Percentiles rank a stretch among this genome's conserved stretches.
Evolutionary conservation across 2,113 vertebrate genomes (phyloP).

Genomic region (Phalacrocorax aristotelis): DNA sequence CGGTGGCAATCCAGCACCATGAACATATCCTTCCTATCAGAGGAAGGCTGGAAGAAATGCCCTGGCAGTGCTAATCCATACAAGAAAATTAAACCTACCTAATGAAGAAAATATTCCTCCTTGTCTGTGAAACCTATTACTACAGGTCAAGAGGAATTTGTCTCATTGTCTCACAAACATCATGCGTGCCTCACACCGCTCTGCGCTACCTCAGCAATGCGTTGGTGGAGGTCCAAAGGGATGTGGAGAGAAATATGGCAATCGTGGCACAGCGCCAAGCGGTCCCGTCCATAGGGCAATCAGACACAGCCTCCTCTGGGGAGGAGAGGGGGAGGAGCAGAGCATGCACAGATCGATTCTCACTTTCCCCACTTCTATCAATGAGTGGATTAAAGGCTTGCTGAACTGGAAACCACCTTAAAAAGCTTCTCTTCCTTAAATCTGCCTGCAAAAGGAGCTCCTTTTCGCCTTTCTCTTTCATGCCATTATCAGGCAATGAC

Average conservation of each 20-base stretch:
- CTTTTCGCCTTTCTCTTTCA: neutral
- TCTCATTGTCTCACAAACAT: neutral
- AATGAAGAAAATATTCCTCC: neutral
- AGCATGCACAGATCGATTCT: neutral
- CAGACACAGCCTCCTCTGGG: neutral
- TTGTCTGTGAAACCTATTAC: neutral
- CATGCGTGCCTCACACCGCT: accelerated
- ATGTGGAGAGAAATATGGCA: neutral
- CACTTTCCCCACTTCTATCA: neutral
- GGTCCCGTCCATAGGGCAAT: neutral
- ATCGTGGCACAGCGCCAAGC: neutral
- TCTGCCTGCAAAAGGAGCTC: neutral
- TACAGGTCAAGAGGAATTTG: neutral
- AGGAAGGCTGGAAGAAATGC: neutral
- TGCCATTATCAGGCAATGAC: neutral
- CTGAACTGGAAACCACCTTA: neutral
- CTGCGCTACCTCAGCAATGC: neutral
- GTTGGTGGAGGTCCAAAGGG: neutral
- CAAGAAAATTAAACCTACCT: neutral
- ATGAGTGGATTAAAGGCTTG: neutral
- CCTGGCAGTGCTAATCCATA: neutral
- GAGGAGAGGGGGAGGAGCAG: neutral
- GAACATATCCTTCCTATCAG: neutral
- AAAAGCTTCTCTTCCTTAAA: neutral
- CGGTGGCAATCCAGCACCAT: neutral